Evolutionary conservation across 1,140 invertebrate species (phyloP), one percentile per base, ranked within the genome.

Genomic region (Oscheius sp.): DNA sequence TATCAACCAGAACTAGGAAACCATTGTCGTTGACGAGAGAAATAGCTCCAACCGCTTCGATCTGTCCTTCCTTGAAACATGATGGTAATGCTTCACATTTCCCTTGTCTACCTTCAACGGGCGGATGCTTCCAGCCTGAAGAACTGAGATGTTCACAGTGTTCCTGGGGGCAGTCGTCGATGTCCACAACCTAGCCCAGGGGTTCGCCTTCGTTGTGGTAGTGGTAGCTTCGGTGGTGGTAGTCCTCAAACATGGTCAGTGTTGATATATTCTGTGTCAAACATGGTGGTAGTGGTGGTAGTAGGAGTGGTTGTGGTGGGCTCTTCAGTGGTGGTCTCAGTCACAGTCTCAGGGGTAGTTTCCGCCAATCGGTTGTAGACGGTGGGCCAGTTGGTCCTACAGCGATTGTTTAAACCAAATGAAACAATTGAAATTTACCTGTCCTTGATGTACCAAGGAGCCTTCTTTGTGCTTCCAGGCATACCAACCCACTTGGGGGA

Each of bases 21-120:
- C 79, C 79, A 38, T 79, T 79, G 58, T 80, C 79, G 32, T 77
- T 81, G 68, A 80, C 66, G 2, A 80, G 67, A 4, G 79, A 78
- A 42, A 80, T 80, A 13, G 77, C 73, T 23, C 79, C 79, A 34
- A 81, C 70, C 4, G 72, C 62, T 68, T 80, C 79, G 0, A 45
- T 45, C 68, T 81, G 79, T 0, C 66, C 72, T 45, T 80, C 79
- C 73, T 80, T 23, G 15, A 81, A 71, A 20, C 13, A 13, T 23
- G 15, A n/a, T n/a, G n/a, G n/a, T n/a, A n/a, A n/a, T 45, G 13
- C 13, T 45, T 45, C 20, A 13, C 42, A n/a, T 45, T 45, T 45
- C 13, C 42, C 20, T 45, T n/a, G n/a, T n/a, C n/a, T n/a, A 79
- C 78, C 42, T 66, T 79, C 3, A 79, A 59, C 20, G 36, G 52